Conservation (phyloP, 2,797 vertebrate genomes). For the Pelobates cultripes region DNA sequence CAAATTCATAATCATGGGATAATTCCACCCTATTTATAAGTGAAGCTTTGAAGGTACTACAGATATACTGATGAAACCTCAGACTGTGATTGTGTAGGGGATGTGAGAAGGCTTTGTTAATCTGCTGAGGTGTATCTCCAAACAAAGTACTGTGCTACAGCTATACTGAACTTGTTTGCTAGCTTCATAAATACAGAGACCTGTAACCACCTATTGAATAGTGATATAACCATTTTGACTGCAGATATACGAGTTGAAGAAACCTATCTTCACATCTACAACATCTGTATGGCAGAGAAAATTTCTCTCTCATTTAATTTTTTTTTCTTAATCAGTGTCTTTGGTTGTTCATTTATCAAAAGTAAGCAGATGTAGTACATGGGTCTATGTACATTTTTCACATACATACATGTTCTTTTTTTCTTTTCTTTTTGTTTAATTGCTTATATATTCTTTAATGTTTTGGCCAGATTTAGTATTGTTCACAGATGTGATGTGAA, state of each 20-base stretch:
- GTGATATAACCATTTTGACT: too few relatives aligned
- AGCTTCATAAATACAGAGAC: too few relatives aligned
- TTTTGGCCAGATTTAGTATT: slow-evolving; percentile 5
- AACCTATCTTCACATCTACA: background rate
- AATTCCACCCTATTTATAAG: too few relatives aligned
- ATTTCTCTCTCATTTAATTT: background rate
- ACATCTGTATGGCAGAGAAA: background rate
- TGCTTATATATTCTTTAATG: background rate
- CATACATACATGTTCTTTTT: background rate
- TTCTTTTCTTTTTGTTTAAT: background rate
- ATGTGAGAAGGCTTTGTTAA: too few relatives aligned
- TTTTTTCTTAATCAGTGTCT: background rate
- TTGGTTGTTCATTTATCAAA: background rate
- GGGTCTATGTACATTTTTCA: background rate
- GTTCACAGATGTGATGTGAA: slow-evolving; percentile 17
- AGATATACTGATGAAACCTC: too few relatives aligned
- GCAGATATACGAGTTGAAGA: background rate
- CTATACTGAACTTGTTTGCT: too few relatives aligned
- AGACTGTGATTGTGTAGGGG: too few relatives aligned
- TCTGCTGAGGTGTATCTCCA: too few relatives aligned
- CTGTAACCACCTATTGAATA: too few relatives aligned
- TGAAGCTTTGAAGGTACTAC: too few relatives aligned
- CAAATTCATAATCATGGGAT: too few relatives aligned
- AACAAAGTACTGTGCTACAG: too few relatives aligned
- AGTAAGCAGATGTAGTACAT: background rate